Percentiles rank a stretch among this genome's conserved stretches.
Conservation (phyloP, 2,797 vertebrate genomes). For the Trachops cirrhosus region DNA sequence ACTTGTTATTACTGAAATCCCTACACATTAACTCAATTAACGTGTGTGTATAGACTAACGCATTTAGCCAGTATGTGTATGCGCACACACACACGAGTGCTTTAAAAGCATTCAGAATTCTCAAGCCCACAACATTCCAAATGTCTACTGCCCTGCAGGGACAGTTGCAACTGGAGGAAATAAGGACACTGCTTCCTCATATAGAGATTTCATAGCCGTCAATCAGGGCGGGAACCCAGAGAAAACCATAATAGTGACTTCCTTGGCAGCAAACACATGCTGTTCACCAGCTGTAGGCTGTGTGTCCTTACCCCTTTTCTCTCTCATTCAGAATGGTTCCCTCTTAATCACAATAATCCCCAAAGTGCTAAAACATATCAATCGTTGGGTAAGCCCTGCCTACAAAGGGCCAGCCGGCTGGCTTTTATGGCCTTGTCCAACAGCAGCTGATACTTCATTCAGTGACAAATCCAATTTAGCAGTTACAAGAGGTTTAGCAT, state of each 20-base stretch:
- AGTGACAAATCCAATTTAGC: conserved; percentile 94
- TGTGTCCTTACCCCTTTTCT: conserved; percentile 84
- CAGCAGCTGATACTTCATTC: conserved; percentile 92
- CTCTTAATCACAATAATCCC: conserved; percentile 92
- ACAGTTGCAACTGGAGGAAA: conserved; percentile 34
- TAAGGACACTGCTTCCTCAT: conserved; percentile 72
- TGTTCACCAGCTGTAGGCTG: conserved; percentile 89
- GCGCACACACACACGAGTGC: fast-evolving
- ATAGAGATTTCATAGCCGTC: conserved; percentile 84
- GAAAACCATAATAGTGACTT: conserved; percentile 88
- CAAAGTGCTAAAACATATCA: conserved; percentile 90
- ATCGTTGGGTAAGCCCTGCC: conserved; percentile 89
- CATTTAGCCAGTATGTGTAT: not conserved
- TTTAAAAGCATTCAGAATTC: not conserved
- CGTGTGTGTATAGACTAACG: not conserved
- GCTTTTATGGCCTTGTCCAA: conserved; percentile 88
- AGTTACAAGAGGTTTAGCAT: conserved; percentile 89
- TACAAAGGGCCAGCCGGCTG: conserved; percentile 88
- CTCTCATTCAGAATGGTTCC: conserved; percentile 86
- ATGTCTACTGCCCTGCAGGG: not conserved
- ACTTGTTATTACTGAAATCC: conserved; percentile 41
- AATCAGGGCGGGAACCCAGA: conserved; percentile 86
- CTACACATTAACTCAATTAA: conserved; percentile 56
- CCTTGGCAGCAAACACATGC: conserved; percentile 86
- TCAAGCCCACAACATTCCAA: conserved; percentile 42